A percentile compares a stretch with the other conserved stretches of the same genome.
Conservation (phyloP, 1,140 invertebrate species). For the Diachasma alloeum region DNA sequence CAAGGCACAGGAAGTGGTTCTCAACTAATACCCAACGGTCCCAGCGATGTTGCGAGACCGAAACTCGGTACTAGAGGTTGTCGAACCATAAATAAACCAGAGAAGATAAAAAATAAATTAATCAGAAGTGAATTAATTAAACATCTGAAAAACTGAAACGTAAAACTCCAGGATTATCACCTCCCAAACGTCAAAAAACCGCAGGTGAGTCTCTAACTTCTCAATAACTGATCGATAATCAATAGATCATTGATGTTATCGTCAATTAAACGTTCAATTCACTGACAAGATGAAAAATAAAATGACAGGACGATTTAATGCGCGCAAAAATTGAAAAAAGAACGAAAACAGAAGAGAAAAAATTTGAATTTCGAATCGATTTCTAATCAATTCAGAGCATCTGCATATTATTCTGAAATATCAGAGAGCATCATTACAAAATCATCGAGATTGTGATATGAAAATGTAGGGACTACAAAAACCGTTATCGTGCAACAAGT, state of each 20-base stretch:
- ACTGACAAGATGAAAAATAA: no score
- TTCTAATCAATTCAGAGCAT: no score
- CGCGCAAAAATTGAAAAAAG: no score
- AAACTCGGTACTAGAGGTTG: neutral
- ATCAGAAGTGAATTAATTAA: neutral
- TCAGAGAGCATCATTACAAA: neutral
- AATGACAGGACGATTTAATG: no score
- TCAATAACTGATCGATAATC: no score
- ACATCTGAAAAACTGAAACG: neutral
- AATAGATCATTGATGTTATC: no score
- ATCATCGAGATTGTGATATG: neutral
- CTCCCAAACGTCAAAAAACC: neutral
- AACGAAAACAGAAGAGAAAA: no score
- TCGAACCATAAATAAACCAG: neutral
- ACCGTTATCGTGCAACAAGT: neutral
- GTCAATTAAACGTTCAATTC: no score
- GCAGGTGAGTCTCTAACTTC: neutral
- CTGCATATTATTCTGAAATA: no score
- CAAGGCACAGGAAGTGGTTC: neutral
- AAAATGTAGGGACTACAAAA: neutral
- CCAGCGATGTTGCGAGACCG: neutral
- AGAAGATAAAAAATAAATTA: neutral
- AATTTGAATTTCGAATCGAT: no score
- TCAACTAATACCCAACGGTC: neutral
- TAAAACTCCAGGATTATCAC: neutral